Evolutionary conservation across 2,113 vertebrate genomes (phyloP).

Genomic region (Platycercus adscitus): DNA sequence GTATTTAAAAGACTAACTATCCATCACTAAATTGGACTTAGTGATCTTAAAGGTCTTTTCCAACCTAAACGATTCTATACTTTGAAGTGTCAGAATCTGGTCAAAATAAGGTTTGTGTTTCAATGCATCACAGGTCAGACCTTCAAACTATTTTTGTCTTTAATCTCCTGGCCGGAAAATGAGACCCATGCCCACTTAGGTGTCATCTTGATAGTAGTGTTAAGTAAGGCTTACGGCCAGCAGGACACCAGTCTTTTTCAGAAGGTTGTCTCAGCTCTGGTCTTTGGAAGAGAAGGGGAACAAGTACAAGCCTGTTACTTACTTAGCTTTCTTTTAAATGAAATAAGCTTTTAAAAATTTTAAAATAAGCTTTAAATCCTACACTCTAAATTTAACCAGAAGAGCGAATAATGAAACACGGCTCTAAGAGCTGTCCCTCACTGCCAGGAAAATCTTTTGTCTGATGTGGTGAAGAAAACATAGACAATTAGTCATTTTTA

Average conservation of each 20-base stretch:
- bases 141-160: not conserved
- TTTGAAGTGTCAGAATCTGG: not conserved
- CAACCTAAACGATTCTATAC: not conserved
- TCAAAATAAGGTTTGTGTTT: not conserved
- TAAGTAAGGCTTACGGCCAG: not conserved
- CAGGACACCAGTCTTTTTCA: not conserved
- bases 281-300: not conserved
- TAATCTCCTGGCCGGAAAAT: not conserved
- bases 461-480: constrained; percentile 33
- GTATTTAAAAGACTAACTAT: not conserved
- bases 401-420: constrained; percentile 20
- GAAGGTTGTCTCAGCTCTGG: not conserved
- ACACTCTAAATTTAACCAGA: constrained; percentile 12
- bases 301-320: not conserved
- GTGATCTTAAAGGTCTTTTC: not conserved
- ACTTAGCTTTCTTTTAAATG: not conserved
- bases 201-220: not conserved
- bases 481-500: constrained; percentile 49
- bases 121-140: not conserved
- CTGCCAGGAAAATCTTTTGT: constrained; percentile 32
- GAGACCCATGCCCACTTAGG: not conserved
- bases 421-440: not conserved
- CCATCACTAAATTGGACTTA: not conserved
- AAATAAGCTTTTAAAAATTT: not conserved
- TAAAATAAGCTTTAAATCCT: constrained; percentile 5